These are phyloP conservation scores for Melanargia galathea DNA, from an alignment of 2,888 invertebrate genomes.

Conservation along the genomic window DNA sequence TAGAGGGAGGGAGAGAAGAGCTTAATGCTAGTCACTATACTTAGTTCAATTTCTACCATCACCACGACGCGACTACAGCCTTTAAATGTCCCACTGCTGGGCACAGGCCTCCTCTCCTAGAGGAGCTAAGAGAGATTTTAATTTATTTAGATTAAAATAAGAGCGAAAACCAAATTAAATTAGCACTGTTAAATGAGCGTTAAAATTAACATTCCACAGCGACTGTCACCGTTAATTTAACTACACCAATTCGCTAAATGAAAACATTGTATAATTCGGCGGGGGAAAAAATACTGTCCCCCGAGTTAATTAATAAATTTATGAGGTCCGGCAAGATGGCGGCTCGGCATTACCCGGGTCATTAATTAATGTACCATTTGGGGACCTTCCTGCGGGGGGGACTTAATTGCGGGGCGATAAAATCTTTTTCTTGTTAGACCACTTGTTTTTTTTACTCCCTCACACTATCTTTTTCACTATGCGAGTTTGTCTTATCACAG, in stretches of 20 bases:
- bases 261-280: slow-evolving; percentile 18
- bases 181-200: background rate
- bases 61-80: too few species aligned
- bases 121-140: too few species aligned
- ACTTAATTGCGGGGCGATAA: slow-evolving; percentile 37
- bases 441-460: slow-evolving; percentile 16
- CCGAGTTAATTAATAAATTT: slow-evolving; percentile 44
- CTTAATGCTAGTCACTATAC: too few species aligned
- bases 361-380: slow-evolving; percentile 47
- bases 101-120: too few species aligned
- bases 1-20: too few species aligned
- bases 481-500: background rate
- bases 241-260: slow-evolving; percentile 9
- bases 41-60: too few species aligned
- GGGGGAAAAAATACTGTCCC: slow-evolving; percentile 21
- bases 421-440: slow-evolving; percentile 33
- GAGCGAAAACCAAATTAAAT: background rate
- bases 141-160: too few species aligned
- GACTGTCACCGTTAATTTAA: slow-evolving; percentile 9
- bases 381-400: slow-evolving; percentile 36
- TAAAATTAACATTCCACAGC: slow-evolving; percentile 5
- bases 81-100: too few species aligned
- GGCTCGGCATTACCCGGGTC: slow-evolving; percentile 42
- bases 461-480: background rate
- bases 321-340: slow-evolving; percentile 43